These are phyloP conservation scores for Stenopsyche tienmushanensis DNA, from an alignment of 1,140 invertebrate species.

Conservation along the genomic window DNA sequence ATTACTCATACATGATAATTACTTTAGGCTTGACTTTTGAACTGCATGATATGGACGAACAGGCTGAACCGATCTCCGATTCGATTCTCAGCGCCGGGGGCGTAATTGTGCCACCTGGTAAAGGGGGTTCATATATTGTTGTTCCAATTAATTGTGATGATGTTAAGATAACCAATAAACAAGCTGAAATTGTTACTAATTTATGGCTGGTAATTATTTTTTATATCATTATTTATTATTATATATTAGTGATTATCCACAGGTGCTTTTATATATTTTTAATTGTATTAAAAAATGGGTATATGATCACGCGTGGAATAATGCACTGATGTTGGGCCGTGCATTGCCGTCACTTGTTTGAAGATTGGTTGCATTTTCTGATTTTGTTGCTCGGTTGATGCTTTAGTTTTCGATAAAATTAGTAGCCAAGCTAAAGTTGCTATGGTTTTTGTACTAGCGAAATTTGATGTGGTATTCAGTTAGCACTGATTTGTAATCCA, in stretches of 20 bases:
- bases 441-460: too few species aligned
- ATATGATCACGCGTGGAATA: too few species aligned
- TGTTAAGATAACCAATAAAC: constrained; percentile 34
- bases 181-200: constrained; percentile 47
- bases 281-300: too few species aligned
- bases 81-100: constrained; percentile 48
- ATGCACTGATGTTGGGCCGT: too few species aligned
- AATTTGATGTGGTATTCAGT: too few species aligned
- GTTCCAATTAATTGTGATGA: constrained; percentile 51
- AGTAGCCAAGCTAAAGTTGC: too few species aligned
- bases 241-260: not conserved
- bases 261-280: constrained; percentile 5
- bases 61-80: constrained; percentile 45
- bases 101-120: constrained; percentile 41
- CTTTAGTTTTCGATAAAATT: too few species aligned
- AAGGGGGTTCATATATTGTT: constrained; percentile 43
- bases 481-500: too few species aligned
- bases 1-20: not conserved
- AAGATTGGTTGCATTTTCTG: too few species aligned
- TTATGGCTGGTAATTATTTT: constrained; percentile 50
- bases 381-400: too few species aligned
- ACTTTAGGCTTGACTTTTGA: constrained; percentile 47
- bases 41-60: constrained; percentile 49
- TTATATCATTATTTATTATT: not conserved
- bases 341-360: too few species aligned